Evolutionary conservation across 1,140 invertebrate species (phyloP).

Genomic region (Drosophila truncata): DNA sequence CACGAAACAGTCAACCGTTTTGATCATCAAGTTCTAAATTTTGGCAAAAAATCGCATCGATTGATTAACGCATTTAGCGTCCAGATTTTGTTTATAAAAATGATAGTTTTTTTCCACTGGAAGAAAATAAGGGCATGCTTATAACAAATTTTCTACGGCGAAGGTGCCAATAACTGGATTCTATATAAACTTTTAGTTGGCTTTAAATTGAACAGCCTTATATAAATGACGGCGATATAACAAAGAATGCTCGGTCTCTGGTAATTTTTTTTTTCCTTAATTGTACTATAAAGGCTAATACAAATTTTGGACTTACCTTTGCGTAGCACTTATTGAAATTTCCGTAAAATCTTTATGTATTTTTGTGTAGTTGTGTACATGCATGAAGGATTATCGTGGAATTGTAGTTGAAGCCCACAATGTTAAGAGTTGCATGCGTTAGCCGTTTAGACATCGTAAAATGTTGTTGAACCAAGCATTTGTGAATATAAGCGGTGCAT

Average conservation of each 20-base stretch:
- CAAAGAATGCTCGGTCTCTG: background rate
- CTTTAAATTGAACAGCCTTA: background rate
- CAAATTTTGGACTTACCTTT: slow-evolving; percentile 73
- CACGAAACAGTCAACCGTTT: too few species aligned
- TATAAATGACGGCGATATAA: background rate
- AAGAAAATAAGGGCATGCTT: too few species aligned
- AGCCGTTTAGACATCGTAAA: slow-evolving; percentile 52
- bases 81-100: too few species aligned
- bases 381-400: slow-evolving; percentile 50
- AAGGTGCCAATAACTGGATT: background rate
- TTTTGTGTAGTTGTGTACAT: slow-evolving; percentile 44
- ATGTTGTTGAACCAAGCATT: slow-evolving; percentile 46
- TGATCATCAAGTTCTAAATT: too few species aligned
- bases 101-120: too few species aligned
- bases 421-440: slow-evolving; percentile 31
- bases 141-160: background rate
- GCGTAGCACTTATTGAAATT: slow-evolving; percentile 78
- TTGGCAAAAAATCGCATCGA: too few species aligned
- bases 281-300: background rate
- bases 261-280: slow-evolving; percentile 1
- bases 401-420: slow-evolving; percentile 34
- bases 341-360: slow-evolving; percentile 77
- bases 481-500: slow-evolving; percentile 52
- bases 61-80: too few species aligned
- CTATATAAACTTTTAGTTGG: background rate